A percentile compares a stretch with the other conserved stretches of the same genome.
Conservation (phyloP, 2,797 vertebrate genomes). For the Danio albolineatus region DNA sequence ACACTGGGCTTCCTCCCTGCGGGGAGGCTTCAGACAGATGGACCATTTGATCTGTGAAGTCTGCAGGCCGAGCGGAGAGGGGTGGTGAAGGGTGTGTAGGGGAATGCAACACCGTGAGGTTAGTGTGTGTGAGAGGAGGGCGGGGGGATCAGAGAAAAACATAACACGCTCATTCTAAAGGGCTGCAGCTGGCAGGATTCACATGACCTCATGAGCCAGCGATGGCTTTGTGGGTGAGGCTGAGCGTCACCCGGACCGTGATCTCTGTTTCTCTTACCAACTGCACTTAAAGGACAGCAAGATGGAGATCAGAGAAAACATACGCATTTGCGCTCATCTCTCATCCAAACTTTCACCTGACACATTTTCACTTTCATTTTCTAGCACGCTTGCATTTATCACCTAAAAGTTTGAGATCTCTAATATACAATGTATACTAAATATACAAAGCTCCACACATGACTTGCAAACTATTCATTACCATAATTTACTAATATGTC, state of each 20-base stretch:
- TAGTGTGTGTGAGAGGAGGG: constrained; percentile 50
- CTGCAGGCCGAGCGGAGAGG: constrained; percentile 36
- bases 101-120: constrained; percentile 56
- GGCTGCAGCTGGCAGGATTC: constrained; percentile 68
- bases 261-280: constrained; percentile 33
- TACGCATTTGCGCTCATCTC: background rate
- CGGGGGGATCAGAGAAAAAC: constrained; percentile 46
- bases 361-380: too few relatives aligned
- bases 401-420: too few relatives aligned
- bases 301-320: constrained; percentile 1
- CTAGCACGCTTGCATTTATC: too few relatives aligned
- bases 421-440: too few relatives aligned
- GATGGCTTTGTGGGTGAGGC: constrained; percentile 58
- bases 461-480: too few relatives aligned
- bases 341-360: too few relatives aligned
- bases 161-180: constrained; percentile 56
- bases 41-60: constrained; percentile 65
- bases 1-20: constrained; percentile 65
- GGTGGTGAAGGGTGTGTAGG: constrained; percentile 56
- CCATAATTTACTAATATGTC: too few relatives aligned
- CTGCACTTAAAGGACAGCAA: background rate
- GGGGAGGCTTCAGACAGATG: constrained; percentile 62
- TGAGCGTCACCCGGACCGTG: constrained; percentile 50
- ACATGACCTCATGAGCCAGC: constrained; percentile 69
- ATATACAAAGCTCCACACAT: too few relatives aligned